Base-by-base conservation (phyloP, 2,888 invertebrate species). In the Anodontia alba region DNA sequence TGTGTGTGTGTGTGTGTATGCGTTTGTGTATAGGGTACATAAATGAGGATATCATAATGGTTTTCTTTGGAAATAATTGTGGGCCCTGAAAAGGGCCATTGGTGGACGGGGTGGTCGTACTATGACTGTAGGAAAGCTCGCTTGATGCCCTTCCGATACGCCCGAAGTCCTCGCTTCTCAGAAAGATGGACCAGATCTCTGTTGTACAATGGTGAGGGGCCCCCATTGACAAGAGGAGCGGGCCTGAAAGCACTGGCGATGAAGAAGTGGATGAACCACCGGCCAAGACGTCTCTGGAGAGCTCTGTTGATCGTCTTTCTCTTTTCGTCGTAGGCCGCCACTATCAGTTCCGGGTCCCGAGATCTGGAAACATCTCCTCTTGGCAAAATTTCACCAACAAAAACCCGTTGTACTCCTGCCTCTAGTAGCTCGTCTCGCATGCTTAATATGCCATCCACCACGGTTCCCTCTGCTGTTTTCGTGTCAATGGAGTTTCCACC, bases 281-380 rank as follows among this genome's bases (percentile, higher is more conserved):
- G 23, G 3, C 54, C 54, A 29, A 54, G 54, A 3, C 29, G 26
- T 54, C 15, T 54, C 26, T 54, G 54, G 10, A 54, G 54, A 29
- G 26, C 15, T 1, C 26, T 12, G 5, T 54, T 54, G 1, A 54
- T 26, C 26, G 7, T 3, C 54, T 54, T 54, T 26, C 54, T 54
- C 29, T 29, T 54, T 26, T 54, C 54, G 5, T 54, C 54, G 29
- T 54, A 54, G 26, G 5, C 15, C 1, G 7, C 54, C 26, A 54
- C 26, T 1, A 26, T 54, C 15, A 54, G 29, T 8, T 2, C 3
- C 2, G 7, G 26, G 26, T 54, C 54, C 26, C 26, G 3, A 7
- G 54, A 54, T 15, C 54, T 54, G 54, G 54, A 54, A 54, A 54
- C 54, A 54, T 54, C 29, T 10, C 54, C 54, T n/a, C 54, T 54